Evolutionary conservation across 2,113 vertebrate genomes (phyloP).

Genomic region (Malaclemys terrapin): DNA sequence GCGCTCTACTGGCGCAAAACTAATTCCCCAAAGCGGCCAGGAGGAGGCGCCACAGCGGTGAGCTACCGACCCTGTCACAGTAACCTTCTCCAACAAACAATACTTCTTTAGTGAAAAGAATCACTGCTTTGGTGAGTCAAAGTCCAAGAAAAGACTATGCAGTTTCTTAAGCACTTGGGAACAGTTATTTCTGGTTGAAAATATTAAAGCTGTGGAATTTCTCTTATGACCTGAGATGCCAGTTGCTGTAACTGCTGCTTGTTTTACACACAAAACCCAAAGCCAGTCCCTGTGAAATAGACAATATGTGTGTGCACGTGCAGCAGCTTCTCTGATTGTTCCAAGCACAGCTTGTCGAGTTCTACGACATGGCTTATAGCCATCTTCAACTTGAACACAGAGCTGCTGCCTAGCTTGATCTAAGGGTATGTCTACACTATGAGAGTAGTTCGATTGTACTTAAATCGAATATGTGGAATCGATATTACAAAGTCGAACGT

Average conservation of each 20-base stretch:
- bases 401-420: neutral
- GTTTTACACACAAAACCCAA: neutral
- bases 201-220: slow-evolving; percentile 19
- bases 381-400: neutral
- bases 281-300: neutral
- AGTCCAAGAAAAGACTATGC: neutral
- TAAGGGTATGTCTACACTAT: neutral
- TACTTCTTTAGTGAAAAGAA: slow-evolving; percentile 37
- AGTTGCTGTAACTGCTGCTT: neutral
- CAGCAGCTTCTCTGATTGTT: neutral
- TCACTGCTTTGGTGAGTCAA: neutral
- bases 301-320: neutral
- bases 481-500: too few species aligned
- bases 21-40: too few species aligned
- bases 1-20: too few species aligned
- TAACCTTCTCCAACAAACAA: slow-evolving; percentile 28
- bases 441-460: too few species aligned
- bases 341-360: neutral
- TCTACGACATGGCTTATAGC: neutral
- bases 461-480: too few species aligned
- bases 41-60: too few species aligned
- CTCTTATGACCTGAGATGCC: slow-evolving; percentile 5
- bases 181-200: slow-evolving; percentile 38
- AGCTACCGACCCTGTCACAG: too few species aligned
- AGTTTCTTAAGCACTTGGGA: slow-evolving; percentile 1